Base-by-base conservation (phyloP, 2,113 vertebrate species). In the Hepsetus odoe region DNA sequence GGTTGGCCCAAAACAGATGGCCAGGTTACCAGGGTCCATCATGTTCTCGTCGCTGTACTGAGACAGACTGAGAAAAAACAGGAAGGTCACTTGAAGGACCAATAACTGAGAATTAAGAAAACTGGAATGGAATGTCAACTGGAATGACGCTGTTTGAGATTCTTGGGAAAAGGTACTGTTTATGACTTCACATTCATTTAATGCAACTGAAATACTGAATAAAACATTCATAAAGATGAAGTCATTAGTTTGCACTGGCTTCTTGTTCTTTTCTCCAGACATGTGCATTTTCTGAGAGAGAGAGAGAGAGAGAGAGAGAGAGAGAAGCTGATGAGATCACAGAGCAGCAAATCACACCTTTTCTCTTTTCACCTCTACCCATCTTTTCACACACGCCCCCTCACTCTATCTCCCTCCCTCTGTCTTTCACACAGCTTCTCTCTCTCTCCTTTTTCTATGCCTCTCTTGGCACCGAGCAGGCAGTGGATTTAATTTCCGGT, bases 31-130 rank as follows among this genome's bases (percentile, higher is more conserved):
- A 0, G 97, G 95, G 83, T 99, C 98, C 98, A 99, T 99, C 98
- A 99, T 99, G 90, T 99, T 99, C 88, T 99, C 98, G 53, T 99
- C 98, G 10, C 95, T 98, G 92, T 98, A 99, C 88, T 99, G 97
- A 33, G 98, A 98, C 67, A 99, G 94, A 85, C 98, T 99, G 86
- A 0, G 49, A 40, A 35, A 32, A 68, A 14, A 70, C 32, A 77
- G 22, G 40, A 14, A 62, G 58, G n/a, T n/a, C n/a, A 71, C 33
- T 75, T 20, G 42, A 11, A 64, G 59, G n/a, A n/a, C 20, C 32
- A 28, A 76, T 3, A 3, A 67, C 66, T 35, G 28, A 40, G 18
- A 33, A 71, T n/a, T 6, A 6, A 9, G n/a, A 46, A 40, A 35
- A 20, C 10, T 8, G n/a, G n/a, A n/a, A n/a, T n/a, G n/a, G n/a